Base-by-base conservation (phyloP, 2,797 vertebrate species). In the Nannoperca obscura region DNA sequence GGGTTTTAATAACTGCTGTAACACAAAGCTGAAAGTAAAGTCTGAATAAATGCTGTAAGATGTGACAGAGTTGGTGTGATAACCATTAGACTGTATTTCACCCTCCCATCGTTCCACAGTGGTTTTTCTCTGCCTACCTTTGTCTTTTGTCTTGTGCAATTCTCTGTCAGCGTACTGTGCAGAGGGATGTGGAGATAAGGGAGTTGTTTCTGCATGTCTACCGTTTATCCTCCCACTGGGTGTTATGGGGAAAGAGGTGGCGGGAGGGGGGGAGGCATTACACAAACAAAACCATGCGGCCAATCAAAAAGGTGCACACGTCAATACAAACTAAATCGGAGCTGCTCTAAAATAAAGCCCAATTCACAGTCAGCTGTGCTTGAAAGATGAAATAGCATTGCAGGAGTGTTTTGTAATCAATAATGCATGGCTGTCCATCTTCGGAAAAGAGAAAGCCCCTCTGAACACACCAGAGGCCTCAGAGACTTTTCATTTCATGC, bases 371-470 rank as follows among this genome's bases (percentile, higher is more conserved):
- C 81, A 89, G 81, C 88, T 79, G 76, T 54, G 81, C 76, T 70
- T 22, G 83, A 89, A 79, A 90, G 90, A 91, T 92, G 87, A 92
- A 94, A 94, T 91, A 83, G 91, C 91, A 90, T 86, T 65, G 91
- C 91, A 91, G 90, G 88, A 94, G 90, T 92, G 93, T 93, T 94
- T 93, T 92, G 81, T 92, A 82, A 94, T 94, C 92, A 95, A 95
- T 94, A 94, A 94, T 94, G 93, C 88, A 94, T 92, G 85, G 73
- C 87, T 90, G 92, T 92, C 91, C 91, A 86, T 94, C 94, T 94
- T 93, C 81, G 81, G 83, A 85, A 89, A 86, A 92, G 89, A 91
- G 84, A 91, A 88, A 93, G 83, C 83, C 88, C 90, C 86, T 91
- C 88, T 83, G 84, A 92, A 92, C 92, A 89, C 90, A 93, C 93